A percentile compares a stretch with the other conserved stretches of the same genome.
Evolutionary conservation across 2,888 invertebrate species (phyloP).

Genomic region (Apotomis turbidana): DNA sequence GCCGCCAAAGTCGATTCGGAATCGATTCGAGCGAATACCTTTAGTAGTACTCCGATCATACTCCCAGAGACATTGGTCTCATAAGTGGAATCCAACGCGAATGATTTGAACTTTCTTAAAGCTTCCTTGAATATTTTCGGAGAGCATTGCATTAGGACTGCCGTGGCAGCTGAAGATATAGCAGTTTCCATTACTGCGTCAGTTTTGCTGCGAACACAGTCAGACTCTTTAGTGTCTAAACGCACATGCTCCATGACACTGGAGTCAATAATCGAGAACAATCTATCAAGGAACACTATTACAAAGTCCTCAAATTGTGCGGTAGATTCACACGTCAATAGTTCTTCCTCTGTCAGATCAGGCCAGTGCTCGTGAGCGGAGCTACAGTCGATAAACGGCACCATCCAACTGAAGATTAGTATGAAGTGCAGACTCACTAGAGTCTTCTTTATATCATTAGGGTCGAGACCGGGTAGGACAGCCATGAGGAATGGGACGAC

Average conservation of each 20-base stretch:
- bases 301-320: constrained; percentile 96
- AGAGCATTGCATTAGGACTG: constrained; percentile 89
- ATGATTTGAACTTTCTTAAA: constrained; percentile 89
- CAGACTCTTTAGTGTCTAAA: constrained; percentile 84
- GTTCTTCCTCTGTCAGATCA: constrained; percentile 91
- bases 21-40: constrained; percentile 86
- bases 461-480: constrained; percentile 94
- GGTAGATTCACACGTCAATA: constrained; percentile 89
- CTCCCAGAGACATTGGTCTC: constrained; percentile 93
- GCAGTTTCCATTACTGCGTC: constrained; percentile 89
- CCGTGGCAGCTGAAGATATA: constrained; percentile 86
- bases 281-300: constrained; percentile 91
- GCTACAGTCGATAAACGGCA: constrained; percentile 94
- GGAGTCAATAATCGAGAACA: constrained; percentile 88
- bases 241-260: constrained; percentile 87
- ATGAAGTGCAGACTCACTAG: constrained; percentile 91
- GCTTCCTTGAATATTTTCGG: constrained; percentile 86
- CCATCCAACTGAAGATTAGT: constrained; percentile 88
- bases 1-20: constrained; percentile 88
- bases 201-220: constrained; percentile 85
- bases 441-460: constrained; percentile 92
- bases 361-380: constrained; percentile 86
- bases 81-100: constrained; percentile 89
- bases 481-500: constrained; percentile 91
- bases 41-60: constrained; percentile 89